Conservation (phyloP, 2,888 invertebrate genomes). For the Cistogaster globosa region DNA sequence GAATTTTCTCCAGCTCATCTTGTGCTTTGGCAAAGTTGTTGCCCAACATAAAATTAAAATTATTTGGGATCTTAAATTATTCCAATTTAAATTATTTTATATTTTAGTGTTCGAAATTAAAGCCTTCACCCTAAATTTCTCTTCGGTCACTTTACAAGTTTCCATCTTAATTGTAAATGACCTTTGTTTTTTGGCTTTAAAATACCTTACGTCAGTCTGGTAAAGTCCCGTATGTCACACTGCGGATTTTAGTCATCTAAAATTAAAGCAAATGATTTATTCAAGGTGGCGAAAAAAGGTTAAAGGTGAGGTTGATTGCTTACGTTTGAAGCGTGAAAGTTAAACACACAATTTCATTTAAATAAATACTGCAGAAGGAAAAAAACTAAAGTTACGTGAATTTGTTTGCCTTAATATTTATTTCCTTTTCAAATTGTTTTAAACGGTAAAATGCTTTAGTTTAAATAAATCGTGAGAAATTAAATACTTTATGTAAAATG, state of each 20-base stretch:
- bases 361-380: constrained; percentile 8
- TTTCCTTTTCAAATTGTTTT: constrained; percentile 17
- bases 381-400: constrained; percentile 35
- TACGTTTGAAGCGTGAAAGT: constrained; percentile 45
- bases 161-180: not conserved
- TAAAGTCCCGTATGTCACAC: constrained; percentile 5
- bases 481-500: constrained; percentile 34
- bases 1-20: too few species aligned
- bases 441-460: constrained; percentile 27
- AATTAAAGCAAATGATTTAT: not conserved
- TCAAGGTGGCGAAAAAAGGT: constrained; percentile 43
- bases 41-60: too few species aligned
- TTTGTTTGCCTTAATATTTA: constrained; percentile 38
- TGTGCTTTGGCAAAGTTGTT: too few species aligned
- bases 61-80: too few species aligned
- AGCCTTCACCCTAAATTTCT: not conserved
- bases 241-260: not conserved
- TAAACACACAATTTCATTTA: constrained; percentile 20
- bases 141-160: not conserved
- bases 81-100: not conserved
- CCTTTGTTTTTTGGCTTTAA: not conserved
- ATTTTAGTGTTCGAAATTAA: not conserved
- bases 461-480: constrained; percentile 49
- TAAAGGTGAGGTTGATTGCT: constrained; percentile 48
- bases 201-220: not conserved